These are phyloP conservation scores for Cryptocephalus primarius DNA, from an alignment of 2,888 invertebrate species.

Conservation along the genomic window DNA sequence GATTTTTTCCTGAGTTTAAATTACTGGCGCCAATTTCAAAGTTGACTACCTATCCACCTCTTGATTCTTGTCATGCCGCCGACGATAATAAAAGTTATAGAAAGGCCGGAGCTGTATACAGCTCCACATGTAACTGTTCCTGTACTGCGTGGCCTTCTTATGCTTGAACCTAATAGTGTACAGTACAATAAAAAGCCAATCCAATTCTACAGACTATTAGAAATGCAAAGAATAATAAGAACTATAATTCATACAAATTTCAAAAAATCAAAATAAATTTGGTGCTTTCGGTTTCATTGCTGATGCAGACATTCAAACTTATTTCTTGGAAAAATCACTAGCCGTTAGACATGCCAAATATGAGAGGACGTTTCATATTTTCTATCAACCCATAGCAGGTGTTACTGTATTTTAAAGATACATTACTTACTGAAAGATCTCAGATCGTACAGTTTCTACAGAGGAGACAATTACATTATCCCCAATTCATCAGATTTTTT, in stretches of 20 bases:
- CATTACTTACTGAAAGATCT: constrained; percentile 93
- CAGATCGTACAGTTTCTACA: constrained; percentile 85
- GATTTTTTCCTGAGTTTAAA: no score
- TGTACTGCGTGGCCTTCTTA: no score
- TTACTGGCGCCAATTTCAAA: no score
- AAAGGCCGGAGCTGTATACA: no score
- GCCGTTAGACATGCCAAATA: constrained; percentile 96
- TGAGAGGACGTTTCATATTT: constrained; percentile 98
- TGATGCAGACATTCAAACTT: constrained; percentile 99
- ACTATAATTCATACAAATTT: constrained; percentile 99
- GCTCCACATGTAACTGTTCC: no score
- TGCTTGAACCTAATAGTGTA: no score
- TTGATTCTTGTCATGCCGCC: no score
- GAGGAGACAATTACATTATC: constrained; percentile 83
- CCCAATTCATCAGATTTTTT: no score
- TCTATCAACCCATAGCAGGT: constrained; percentile 93
- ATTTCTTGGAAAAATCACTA: constrained; percentile 96
- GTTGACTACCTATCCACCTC: no score
- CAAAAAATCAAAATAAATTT: constrained; percentile 89
- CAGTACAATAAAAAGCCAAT: no score
- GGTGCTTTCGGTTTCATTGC: constrained; percentile 99
- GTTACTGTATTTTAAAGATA: constrained; percentile 81
- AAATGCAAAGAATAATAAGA: constrained; percentile 99
- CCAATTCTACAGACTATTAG: constrained; percentile 99
- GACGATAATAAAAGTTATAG: no score